Conservation (phyloP, 2,113 vertebrate genomes). For the Callipepla squamata region DNA sequence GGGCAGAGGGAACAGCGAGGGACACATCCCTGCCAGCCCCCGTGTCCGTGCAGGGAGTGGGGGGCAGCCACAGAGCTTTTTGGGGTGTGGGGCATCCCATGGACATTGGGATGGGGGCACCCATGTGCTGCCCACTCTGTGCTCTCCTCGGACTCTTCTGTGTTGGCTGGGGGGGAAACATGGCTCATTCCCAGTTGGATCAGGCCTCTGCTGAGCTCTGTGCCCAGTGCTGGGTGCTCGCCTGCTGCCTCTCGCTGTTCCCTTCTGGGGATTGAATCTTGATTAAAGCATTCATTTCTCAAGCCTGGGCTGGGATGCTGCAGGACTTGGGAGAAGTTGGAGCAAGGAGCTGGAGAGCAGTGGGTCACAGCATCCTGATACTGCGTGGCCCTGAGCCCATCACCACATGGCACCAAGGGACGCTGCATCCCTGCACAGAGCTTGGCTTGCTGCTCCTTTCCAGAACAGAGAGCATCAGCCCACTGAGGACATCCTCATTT, state of each 20-base stretch:
- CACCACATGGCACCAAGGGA: background rate
- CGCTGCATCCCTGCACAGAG: fast-evolving
- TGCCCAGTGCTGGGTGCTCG: background rate
- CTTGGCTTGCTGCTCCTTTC: background rate
- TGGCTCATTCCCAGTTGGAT: background rate
- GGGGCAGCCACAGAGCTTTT: background rate
- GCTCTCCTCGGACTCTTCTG: background rate
- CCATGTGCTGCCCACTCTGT: background rate
- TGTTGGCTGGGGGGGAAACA: fast-evolving
- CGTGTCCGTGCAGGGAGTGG: fast-evolving
- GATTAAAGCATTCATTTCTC: background rate
- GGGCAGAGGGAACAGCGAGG: fast-evolving
- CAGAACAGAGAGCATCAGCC: background rate
- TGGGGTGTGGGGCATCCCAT: background rate
- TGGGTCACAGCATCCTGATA: background rate
- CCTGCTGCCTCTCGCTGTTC: fast-evolving
- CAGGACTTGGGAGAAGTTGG: background rate
- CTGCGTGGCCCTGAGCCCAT: background rate
- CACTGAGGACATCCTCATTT: background rate
- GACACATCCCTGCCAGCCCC: background rate
- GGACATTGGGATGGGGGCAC: background rate
- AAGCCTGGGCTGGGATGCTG: background rate
- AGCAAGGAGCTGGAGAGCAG: background rate
- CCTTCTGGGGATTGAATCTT: background rate
- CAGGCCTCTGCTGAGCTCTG: fast-evolving